These are phyloP conservation scores for Tanypteryx hageni DNA, from an alignment of 2,888 invertebrate genomes.

Conservation along the genomic window DNA sequence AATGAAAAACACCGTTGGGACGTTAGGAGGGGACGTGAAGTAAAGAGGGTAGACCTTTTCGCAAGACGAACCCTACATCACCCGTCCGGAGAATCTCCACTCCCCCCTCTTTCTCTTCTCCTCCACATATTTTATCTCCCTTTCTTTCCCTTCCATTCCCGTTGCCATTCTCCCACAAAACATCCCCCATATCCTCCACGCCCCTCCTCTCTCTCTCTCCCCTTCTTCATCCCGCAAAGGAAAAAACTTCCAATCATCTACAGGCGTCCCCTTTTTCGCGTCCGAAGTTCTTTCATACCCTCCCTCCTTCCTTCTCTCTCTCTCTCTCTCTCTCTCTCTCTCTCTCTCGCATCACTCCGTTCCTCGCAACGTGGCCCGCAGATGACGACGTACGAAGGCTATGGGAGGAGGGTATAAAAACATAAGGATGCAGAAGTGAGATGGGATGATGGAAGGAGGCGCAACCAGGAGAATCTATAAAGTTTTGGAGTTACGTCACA, in stretches of 20 bases:
- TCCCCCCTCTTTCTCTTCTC: background rate
- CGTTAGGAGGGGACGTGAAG: no score
- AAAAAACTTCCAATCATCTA: background rate
- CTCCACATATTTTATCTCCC: background rate
- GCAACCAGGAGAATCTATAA: no score
- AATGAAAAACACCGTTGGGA: no score
- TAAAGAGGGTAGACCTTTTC: no score
- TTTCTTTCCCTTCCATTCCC: no score
- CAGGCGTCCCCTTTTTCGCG: background rate
- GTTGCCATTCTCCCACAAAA: background rate
- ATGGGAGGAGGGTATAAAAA: background rate
- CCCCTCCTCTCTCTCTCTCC: background rate
- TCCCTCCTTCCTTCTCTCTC: background rate
- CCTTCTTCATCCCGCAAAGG: background rate
- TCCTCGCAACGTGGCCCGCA: constrained; percentile 28
- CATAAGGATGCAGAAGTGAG: no score
- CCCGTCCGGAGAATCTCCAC: background rate
- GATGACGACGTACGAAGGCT: constrained; percentile 23
- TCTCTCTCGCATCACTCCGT: background rate
- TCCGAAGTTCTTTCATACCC: background rate
- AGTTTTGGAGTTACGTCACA: background rate
- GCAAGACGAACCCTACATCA: background rate
- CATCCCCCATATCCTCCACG: background rate
- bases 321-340: background rate
- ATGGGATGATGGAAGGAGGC: background rate